A percentile compares a stretch with the other conserved stretches of the same genome.
Conservation (phyloP, 2,113 vertebrate species). For the Bujurquina vittata region DNA sequence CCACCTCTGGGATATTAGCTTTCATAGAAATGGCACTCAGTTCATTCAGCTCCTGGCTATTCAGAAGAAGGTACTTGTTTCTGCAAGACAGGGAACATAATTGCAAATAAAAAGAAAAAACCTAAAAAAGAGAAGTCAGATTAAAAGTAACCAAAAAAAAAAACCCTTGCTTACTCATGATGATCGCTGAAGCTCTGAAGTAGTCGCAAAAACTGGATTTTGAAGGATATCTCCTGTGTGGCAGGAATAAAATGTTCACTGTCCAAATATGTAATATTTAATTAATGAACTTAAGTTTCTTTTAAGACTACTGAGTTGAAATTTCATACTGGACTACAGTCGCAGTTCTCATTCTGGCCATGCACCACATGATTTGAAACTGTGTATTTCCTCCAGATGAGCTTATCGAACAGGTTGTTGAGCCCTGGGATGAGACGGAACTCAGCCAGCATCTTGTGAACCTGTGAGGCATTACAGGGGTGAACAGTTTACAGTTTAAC, state of each 20-base stretch:
- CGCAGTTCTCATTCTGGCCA: conserved; percentile 97
- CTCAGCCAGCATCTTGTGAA: conserved; percentile 98
- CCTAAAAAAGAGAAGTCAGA: not conserved
- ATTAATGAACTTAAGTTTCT: not conserved
- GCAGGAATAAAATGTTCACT: not conserved
- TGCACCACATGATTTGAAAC: conserved; percentile 92
- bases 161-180: conserved; percentile 90
- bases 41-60: conserved; percentile 95
- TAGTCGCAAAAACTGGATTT: conserved; percentile 97
- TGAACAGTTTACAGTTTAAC: not conserved
- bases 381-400: conserved; percentile 98
- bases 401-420: conserved; percentile 97
- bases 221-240: conserved; percentile 95
- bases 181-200: conserved; percentile 99
- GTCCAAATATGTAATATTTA: not conserved
- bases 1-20: conserved; percentile 97
- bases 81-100: conserved; percentile 70
- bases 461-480: conserved; percentile 75
- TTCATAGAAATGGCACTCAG: conserved; percentile 96
- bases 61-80: conserved; percentile 97
- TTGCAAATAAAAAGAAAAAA: not conserved
- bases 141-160: not conserved
- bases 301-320: not conserved
- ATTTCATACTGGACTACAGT: conserved; percentile 91
- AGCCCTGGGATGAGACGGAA: conserved; percentile 96